Base-by-base conservation (phyloP, 2,888 invertebrate species). In the Drosophila cyrtoloma region DNA sequence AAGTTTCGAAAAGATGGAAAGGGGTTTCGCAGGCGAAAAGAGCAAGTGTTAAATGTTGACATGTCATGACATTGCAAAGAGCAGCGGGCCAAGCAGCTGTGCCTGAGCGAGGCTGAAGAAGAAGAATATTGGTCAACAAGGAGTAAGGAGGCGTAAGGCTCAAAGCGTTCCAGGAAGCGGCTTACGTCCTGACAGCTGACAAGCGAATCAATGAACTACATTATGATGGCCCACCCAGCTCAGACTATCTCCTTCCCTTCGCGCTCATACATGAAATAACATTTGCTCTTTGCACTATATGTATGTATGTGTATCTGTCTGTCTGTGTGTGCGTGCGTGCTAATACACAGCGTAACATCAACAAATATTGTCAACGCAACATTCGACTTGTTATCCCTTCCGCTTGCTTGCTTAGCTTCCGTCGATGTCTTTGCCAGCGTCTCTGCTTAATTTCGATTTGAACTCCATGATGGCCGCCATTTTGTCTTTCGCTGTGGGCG, bases 1-100 rank as follows among this genome's bases (percentile, higher is more conserved):
- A 84, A 75, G 55, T 78, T 79, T 58, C 14, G 39, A 67, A 71
- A 60, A 53, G 39, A 30, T 50, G 55, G 58, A 57, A 73, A 58
- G 53, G 62, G 68, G 61, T 56, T 60, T 16, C 73, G 59, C 75
- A 75, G 75, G 76, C 77, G 73, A 81, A 85, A 80, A 74, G 90
- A 87, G 90, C 88, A 87, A 87, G 86, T 87, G 86, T 89, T 87
- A 87, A 87, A 87, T 85, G 90, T 89, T 87, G 86, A 88, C 90
- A 87, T 89, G 90, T 85, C 86, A 83, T 89, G 86, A 85, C 90
- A 86, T 87, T 81, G 82, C 87, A 87, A 71, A 75, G 89, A 87
- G 86, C 77, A 62, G 65, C 50, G 57, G 69, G 64, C 66, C 70
- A 72, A 71, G 72, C 82, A 77, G 71, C 65, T 75, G 75, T 63